phyloP scores from a whole-genome alignment of 2,888 invertebrate species.

The Euplexia lucipara region DNA sequence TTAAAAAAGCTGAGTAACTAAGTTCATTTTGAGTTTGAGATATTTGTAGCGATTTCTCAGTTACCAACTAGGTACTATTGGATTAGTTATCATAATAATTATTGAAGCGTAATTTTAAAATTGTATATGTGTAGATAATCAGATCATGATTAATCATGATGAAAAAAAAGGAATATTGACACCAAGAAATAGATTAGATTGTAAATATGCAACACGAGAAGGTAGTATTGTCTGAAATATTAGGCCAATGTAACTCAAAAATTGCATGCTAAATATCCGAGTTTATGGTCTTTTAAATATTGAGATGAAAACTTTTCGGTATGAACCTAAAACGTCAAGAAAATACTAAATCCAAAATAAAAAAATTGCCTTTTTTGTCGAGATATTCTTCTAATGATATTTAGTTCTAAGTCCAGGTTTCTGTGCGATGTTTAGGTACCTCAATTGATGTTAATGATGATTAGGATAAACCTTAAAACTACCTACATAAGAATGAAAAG shows the following conservation, averaged over 20 bases:
- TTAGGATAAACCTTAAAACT: too few relatives aligned
- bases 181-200: conserved; percentile 76
- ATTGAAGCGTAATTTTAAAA: not conserved
- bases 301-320: not conserved
- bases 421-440: too few relatives aligned
- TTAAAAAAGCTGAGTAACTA: too few relatives aligned
- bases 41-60: not conserved
- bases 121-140: conserved; percentile 58
- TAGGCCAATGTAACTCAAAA: conserved; percentile 22
- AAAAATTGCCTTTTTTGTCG: too few relatives aligned
- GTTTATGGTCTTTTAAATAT: conserved; percentile 17
- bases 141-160: conserved; percentile 52
- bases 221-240: conserved; percentile 15
- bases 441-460: too few relatives aligned
- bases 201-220: conserved; percentile 33
- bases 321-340: too few relatives aligned
- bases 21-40: not conserved
- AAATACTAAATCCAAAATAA: too few relatives aligned
- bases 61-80: not conserved
- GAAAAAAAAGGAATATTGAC: conserved; percentile 73
- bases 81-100: not conserved
- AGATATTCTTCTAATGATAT: too few relatives aligned
- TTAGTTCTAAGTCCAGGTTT: too few relatives aligned
- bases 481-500: too few relatives aligned
- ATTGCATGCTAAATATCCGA: conserved; percentile 23